Evolutionary conservation across 2,113 vertebrate species (phyloP), one percentile per base, ranked within the genome.

Genomic region (Herpailurus yagouaroundi): DNA sequence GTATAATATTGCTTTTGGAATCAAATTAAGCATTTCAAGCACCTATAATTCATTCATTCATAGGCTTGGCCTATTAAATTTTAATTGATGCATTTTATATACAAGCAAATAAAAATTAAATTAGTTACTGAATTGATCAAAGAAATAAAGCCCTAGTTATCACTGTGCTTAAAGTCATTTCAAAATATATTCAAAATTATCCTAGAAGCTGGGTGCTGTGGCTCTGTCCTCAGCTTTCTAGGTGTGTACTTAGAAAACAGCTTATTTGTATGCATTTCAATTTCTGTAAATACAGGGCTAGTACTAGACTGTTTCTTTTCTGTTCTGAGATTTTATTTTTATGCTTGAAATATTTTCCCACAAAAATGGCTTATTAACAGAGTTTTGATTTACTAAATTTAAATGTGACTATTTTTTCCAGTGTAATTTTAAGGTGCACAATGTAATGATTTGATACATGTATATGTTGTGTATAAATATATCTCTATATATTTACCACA

Each of bases 331-430:
- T 85, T 94, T 95, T 90, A 80, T 86, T n/a, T 64, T 95, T 89
- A 63, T 36, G 8, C 2, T 36, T 84, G 38, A 96, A 83, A 73
- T 81, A 79, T n/a, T 90, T 68, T 69, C 38, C 6, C 27, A 89
- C 31, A 86, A 55, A 86, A 79, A 60, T 71, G 55, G 25, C 60
- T 95, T 95, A 66, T 68, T 60, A 85, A 77, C 27, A 89, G 38
- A 95, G 10, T 81, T 90, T 95, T 96, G 64, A 90, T 60, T 33
- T 68, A 92, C 36, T 90, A 16, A 94, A 55, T 85, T 76, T 81
- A 80, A 96, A 84, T 84, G 38, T 64, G 45, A 92, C 4, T 95
- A 66, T 52, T 52, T 4, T 55, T 68, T 60, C 85, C 13, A 16
- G 27, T 63, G 1, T 81, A 92, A 95, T 45, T 73, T 29, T 81